phyloP scores from a whole-genome alignment of 2,113 vertebrate species.

The Laticauda laticaudata region DNA sequence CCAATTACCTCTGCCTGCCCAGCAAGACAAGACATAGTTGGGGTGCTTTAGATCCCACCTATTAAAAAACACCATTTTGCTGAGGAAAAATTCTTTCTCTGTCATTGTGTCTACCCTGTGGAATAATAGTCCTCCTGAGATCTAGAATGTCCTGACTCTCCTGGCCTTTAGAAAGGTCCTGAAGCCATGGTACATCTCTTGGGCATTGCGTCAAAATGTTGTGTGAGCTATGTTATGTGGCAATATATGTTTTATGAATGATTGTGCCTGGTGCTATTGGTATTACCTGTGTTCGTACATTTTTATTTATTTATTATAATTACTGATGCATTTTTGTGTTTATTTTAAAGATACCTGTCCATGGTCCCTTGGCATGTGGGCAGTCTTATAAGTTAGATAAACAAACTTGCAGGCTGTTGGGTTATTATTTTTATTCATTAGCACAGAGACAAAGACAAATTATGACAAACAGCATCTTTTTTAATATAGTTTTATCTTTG shows the following conservation, averaged over 20 bases:
- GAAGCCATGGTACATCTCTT: not conserved
- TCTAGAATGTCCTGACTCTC: not conserved
- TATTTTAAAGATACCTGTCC: not conserved
- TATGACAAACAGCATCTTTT: constrained; percentile 11
- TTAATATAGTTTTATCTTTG: not conserved
- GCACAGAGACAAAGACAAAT: not conserved
- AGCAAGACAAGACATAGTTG: not conserved
- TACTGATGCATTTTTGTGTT: not conserved
- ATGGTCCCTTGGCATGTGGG: not conserved
- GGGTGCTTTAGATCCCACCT: not conserved
- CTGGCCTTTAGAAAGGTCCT: not conserved
- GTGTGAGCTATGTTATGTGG: not conserved
- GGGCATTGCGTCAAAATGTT: not conserved
- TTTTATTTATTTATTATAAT: not conserved
- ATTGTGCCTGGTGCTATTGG: not conserved
- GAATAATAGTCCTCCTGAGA: not conserved
- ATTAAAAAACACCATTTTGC: not conserved
- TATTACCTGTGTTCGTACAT: not conserved
- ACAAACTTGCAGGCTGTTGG: not conserved
- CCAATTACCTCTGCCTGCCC: not conserved
- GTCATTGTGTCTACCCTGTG: not conserved
- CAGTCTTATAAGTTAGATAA: not conserved
- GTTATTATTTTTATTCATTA: not conserved
- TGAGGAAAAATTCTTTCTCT: not conserved
- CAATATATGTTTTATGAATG: not conserved